phyloP scores from a whole-genome alignment of 1,140 invertebrate species.

The Eumeta japonica region DNA sequence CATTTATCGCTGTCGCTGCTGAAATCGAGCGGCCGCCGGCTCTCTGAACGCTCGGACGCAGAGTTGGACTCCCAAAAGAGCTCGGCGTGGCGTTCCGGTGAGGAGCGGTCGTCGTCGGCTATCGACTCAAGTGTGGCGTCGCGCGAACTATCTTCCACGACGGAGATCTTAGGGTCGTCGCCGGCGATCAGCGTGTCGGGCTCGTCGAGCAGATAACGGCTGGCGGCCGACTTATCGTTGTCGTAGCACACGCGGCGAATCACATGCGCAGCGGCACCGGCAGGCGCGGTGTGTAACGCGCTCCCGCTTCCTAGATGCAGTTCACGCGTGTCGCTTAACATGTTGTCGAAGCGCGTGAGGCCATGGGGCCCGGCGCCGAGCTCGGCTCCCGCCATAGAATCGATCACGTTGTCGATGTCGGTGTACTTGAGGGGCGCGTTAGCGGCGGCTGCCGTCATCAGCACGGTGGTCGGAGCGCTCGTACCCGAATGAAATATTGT shows the following conservation, averaged over 20 bases:
- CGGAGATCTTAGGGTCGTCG: constrained; percentile 41
- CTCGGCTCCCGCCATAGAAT: constrained; percentile 14
- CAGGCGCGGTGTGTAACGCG: constrained; percentile 35
- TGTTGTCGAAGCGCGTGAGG: constrained; percentile 31
- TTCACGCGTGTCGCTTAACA: constrained; percentile 36
- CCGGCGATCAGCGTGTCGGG: constrained; percentile 28
- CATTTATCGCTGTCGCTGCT: constrained; percentile 54
- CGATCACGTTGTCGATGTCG: constrained; percentile 34
- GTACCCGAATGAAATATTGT: constrained; percentile 45
- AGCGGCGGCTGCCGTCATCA: too few species aligned
- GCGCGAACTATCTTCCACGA: constrained; percentile 37
- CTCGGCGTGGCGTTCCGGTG: constrained; percentile 42
- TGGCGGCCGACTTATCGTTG: constrained; percentile 23
- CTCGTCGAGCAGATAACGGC: constrained; percentile 31
- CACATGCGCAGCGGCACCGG: constrained; percentile 38
- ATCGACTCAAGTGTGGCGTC: constrained; percentile 36
- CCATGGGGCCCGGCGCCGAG: constrained; percentile 9
- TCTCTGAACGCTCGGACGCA: constrained; percentile 36
- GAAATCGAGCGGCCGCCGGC: constrained; percentile 39
- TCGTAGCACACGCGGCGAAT: constrained; percentile 42
- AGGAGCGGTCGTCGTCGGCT: constrained; percentile 38
- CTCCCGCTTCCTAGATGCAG: constrained; percentile 34
- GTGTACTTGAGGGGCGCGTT: too few species aligned
- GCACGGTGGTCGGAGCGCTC: constrained; percentile 35
- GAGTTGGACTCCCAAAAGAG: constrained; percentile 53